Evolutionary conservation across 2,797 vertebrate genomes (phyloP).

Genomic region (Ficedula albicollis): DNA sequence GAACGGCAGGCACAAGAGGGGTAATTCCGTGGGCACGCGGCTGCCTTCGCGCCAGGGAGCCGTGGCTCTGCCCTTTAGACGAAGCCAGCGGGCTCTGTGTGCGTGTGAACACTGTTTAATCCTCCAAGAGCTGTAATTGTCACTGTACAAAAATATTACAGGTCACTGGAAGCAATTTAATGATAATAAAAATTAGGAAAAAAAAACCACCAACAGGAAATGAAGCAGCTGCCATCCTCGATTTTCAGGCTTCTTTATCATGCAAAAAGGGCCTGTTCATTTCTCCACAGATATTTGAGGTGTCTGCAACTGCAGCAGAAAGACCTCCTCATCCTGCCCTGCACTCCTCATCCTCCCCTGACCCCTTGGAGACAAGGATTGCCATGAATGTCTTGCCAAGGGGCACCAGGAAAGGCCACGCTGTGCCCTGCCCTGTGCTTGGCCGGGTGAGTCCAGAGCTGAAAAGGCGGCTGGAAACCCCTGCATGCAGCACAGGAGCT

Average conservation of each 20-base stretch:
- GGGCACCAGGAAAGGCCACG: neutral
- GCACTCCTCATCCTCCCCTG: neutral
- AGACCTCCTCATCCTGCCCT: neutral
- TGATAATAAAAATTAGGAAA: slow-evolving; percentile 70
- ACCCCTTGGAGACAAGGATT: neutral
- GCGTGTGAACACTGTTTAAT: neutral
- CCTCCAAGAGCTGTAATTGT: slow-evolving; percentile 67
- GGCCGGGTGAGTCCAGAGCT: neutral
- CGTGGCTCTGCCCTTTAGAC: slow-evolving; percentile 6
- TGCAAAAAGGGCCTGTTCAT: slow-evolving; percentile 40
- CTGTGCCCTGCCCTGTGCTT: neutral
- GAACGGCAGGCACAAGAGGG: accelerated
- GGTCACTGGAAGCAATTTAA: slow-evolving; percentile 76
- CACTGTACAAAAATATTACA: slow-evolving; percentile 68
- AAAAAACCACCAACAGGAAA: slow-evolving; percentile 61
- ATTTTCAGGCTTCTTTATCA: slow-evolving; percentile 71
- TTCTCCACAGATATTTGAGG: slow-evolving; percentile 26
- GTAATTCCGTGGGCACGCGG: accelerated
- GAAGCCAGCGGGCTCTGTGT: neutral
- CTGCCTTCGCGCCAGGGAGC: neutral
- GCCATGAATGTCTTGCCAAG: accelerated
- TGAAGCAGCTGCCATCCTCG: slow-evolving; percentile 55
- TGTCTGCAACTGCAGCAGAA: neutral
- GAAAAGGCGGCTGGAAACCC: neutral
- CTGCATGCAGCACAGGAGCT: neutral